Conservation (phyloP, 37 sponge, comb jelly and placozoan species). For the Halichondria panicea region DNA sequence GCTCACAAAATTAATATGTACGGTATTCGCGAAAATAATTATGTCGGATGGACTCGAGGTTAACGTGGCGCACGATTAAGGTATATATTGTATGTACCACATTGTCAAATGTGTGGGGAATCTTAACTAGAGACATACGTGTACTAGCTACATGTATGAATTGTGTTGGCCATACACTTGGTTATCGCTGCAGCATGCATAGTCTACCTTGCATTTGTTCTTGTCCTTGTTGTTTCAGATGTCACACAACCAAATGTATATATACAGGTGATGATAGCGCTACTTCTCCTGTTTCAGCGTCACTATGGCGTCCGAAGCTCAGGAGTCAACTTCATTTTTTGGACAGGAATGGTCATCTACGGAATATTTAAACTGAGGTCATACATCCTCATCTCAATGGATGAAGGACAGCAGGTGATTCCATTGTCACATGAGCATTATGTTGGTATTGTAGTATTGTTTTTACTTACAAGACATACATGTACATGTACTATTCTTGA, state of each 20-base stretch:
- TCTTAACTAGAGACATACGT: no score
- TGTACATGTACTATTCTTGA: neutral
- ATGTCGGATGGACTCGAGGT: no score
- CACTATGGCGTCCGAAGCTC: conserved; percentile 60
- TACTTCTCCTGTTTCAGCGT: conserved; percentile 42
- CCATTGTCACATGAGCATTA: neutral
- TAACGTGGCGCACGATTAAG: no score
- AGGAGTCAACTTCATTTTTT: conserved; percentile 64
- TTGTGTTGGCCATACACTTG: no score
- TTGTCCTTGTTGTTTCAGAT: no score
- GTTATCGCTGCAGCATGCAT: neutral
- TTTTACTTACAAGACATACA: neutral
- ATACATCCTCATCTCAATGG: conserved; percentile 39
- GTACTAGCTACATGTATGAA: no score
- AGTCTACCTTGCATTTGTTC: neutral
- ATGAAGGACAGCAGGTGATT: conserved; percentile 24
- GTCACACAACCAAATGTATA: no score
- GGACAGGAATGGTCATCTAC: conserved; percentile 66
- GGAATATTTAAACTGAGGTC: conserved; percentile 60
- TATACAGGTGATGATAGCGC: conserved; percentile 45
- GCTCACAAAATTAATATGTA: no score
- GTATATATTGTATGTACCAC: no score
- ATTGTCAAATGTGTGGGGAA: no score
- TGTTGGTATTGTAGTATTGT: neutral
- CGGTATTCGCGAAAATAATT: no score